A percentile compares a stretch with the other conserved stretches of the same genome.
Evolutionary conservation across 2,113 vertebrate species (phyloP).

Genomic region (Clinocottus analis): DNA sequence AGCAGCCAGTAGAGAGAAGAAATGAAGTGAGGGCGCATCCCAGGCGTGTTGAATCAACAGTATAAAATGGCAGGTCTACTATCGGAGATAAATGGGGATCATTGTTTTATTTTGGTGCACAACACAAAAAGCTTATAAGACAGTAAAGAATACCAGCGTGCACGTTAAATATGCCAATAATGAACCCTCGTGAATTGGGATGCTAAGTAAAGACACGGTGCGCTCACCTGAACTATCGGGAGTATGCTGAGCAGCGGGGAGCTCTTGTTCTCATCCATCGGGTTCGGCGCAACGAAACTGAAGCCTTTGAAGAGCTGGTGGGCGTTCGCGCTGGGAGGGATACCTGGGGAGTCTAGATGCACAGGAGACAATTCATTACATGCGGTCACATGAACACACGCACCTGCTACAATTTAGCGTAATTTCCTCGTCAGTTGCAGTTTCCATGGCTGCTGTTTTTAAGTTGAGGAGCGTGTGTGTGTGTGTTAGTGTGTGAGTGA

Average conservation of each 20-base stretch:
- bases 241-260: slow-evolving; percentile 90
- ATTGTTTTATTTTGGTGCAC: not conserved
- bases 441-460: slow-evolving; percentile 59
- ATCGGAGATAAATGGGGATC: not conserved
- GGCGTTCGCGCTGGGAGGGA: slow-evolving; percentile 96
- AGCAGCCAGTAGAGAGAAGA: not conserved
- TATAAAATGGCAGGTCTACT: not conserved
- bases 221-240: slow-evolving; percentile 92
- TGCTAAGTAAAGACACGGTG: not conserved
- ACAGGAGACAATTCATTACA: slow-evolving; percentile 42
- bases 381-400: slow-evolving; percentile 30
- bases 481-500: not conserved
- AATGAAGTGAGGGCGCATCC: not conserved
- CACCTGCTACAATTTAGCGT: slow-evolving; percentile 30
- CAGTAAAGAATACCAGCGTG: not conserved
- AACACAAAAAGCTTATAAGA: not conserved
- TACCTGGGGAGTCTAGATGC: slow-evolving; percentile 93
- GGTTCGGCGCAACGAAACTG: slow-evolving; percentile 94
- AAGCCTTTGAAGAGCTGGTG: slow-evolving; percentile 99
- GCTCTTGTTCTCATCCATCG: slow-evolving; percentile 93
- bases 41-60: not conserved
- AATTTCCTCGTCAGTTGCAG: slow-evolving; percentile 11
- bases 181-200: not conserved
- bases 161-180: not conserved
- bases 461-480: slow-evolving; percentile 1